These are phyloP conservation scores for Eurois occulta DNA, from an alignment of 2,888 invertebrate genomes.

Conservation along the genomic window DNA sequence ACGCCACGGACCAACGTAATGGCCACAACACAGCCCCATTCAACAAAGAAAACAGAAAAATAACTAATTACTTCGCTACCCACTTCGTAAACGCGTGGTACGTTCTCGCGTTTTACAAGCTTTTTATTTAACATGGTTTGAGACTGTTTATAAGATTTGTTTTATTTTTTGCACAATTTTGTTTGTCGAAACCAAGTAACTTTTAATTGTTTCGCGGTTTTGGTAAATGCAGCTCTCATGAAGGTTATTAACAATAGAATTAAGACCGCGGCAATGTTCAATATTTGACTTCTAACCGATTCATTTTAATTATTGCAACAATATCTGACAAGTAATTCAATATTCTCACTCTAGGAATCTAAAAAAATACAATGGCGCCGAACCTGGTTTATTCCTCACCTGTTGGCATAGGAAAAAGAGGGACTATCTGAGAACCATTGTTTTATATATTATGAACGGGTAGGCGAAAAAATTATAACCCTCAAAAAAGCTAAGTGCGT, in stretches of 20 bases:
- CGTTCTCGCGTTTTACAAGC: constrained; percentile 59
- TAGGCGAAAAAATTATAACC: neutral
- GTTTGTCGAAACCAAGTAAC: constrained; percentile 18
- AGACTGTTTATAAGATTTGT: constrained; percentile 47
- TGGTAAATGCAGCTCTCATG: constrained; percentile 15
- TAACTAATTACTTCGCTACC: constrained; percentile 65
- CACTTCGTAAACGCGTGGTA: constrained; percentile 64
- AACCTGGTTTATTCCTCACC: neutral
- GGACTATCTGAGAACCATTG: neutral
- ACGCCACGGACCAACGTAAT: constrained; percentile 65
- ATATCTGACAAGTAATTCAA: neutral
- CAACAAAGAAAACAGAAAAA: constrained; percentile 70
- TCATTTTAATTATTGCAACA: neutral
- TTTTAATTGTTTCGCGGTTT: constrained; percentile 18
- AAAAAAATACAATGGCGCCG: no score
- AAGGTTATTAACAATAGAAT: constrained; percentile 15
- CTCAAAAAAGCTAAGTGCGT: constrained; percentile 7
- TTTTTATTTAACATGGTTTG: constrained; percentile 58
- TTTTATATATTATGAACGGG: neutral
- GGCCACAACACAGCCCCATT: constrained; percentile 68
- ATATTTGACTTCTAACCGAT: neutral
- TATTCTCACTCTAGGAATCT: neutral
- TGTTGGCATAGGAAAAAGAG: neutral
- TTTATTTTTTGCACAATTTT: constrained; percentile 35
- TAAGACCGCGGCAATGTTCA: neutral